A percentile compares a stretch with the other conserved stretches of the same genome.
Conservation (phyloP, 1,140 invertebrate genomes). For the Drosophila ohnishii region DNA sequence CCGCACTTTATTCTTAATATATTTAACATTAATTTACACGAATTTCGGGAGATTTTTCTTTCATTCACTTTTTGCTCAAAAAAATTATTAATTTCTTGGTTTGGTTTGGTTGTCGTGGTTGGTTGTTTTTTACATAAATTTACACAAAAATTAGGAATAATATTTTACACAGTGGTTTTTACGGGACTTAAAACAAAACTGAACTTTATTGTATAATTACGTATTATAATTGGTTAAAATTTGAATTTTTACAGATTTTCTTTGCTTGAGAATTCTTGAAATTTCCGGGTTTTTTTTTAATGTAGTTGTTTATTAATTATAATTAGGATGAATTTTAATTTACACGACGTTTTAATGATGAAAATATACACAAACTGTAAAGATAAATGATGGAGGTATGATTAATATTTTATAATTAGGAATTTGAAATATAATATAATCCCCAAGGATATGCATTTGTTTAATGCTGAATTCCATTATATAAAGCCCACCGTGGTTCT, state of each 20-base stretch:
- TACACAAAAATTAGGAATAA: conserved; percentile 78
- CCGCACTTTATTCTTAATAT: conserved; percentile 65
- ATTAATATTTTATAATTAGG: conserved; percentile 4
- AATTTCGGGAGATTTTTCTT: conserved; percentile 45
- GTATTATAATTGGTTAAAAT: conserved; percentile 66
- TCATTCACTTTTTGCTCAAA: conserved; percentile 37
- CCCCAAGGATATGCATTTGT: not conserved
- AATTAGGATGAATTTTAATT: conserved; percentile 78
- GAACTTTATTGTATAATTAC: conserved; percentile 57
- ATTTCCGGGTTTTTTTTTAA: conserved; percentile 34
- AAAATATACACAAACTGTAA: conserved; percentile 81
- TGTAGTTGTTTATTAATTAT: conserved; percentile 66
- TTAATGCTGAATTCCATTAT: not conserved
- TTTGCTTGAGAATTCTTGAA: conserved; percentile 34
- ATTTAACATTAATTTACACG: conserved; percentile 67
- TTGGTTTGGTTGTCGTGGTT: conserved; percentile 49
- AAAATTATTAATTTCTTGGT: conserved; percentile 45
- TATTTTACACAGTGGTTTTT: conserved; percentile 70
- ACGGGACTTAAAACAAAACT: conserved; percentile 51
- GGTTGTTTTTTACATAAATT: conserved; percentile 72
- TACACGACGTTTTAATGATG: conserved; percentile 80
- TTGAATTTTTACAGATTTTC: conserved; percentile 62
- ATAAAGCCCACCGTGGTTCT: conserved; percentile 35
- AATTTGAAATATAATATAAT: too few species aligned
- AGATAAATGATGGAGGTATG: conserved; percentile 28